These are phyloP conservation scores for Megaleporinus macrocephalus DNA, from an alignment of 2,113 vertebrate species.

Conservation along the genomic window DNA sequence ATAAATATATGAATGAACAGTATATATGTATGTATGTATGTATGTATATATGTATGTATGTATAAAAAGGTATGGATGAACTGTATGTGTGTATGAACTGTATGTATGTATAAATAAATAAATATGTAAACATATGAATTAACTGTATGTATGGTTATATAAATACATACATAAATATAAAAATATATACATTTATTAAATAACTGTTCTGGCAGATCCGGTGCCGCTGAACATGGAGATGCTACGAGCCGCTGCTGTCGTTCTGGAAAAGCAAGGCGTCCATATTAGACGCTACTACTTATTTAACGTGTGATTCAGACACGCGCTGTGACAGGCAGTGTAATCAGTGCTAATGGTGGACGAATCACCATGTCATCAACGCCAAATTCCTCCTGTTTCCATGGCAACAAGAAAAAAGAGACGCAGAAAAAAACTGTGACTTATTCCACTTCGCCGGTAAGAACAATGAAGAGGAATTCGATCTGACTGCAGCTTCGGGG, in stretches of 20 bases:
- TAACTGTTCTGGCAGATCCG: no score
- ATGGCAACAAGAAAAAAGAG: conserved; percentile 18
- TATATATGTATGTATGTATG: no score
- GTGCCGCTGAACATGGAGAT: neutral
- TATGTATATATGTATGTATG: no score
- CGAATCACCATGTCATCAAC: neutral
- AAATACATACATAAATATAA: no score
- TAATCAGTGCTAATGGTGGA: conserved; percentile 17
- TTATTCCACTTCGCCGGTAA: neutral
- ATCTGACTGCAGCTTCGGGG: neutral
- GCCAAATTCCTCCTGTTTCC: conserved; percentile 19
- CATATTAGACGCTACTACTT: neutral
- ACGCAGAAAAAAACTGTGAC: neutral
- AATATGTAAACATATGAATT: no score
- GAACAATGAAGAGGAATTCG: neutral
- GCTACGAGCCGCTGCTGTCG: no score
- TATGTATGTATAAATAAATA: no score
- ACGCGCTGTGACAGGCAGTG: neutral
- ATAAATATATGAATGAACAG: no score
- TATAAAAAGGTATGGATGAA: no score
- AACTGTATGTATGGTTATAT: no score
- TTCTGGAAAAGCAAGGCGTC: neutral
- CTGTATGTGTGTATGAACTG: no score
- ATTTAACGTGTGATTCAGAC: neutral
- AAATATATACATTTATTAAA: no score